Base-by-base conservation (phyloP, 2,888 invertebrate species). In the Megastigmus dorsalis region DNA sequence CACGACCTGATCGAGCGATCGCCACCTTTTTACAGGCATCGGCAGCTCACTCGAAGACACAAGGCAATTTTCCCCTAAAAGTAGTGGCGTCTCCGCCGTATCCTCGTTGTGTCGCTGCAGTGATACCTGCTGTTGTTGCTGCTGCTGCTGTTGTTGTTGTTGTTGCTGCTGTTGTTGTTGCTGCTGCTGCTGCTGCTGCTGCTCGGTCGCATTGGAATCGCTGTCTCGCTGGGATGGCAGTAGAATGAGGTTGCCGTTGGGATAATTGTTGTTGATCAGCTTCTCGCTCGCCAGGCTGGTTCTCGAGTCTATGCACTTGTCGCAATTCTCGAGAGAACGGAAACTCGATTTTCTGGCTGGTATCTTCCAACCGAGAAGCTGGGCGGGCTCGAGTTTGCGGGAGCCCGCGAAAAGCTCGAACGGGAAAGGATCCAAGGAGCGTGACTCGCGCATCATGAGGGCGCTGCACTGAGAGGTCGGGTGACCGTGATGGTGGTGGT, bases 391-490 rank as follows among this genome's bases (percentile, higher is more conserved):
- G 18, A 66, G 23, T 30, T 60, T 70, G 5, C 66, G 65, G 15
- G 59, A 6, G 20, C n/a, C 36, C 10, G 20, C 3, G 13, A 67
- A 13, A 1, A 62, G 33, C 3, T 73, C 73, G 5, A 72, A 13
- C 52, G 92, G 93, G 82, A 93, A 89, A 2, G 91, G 91, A 84
- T 94, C 93, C 75, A 93, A 86, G 0, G 93, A 93, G 77, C 91
- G 90, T 0, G 92, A 92, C 82, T 92, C 92, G 23, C 92, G 89
- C 75, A 92, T 88, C 20, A 82, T 79, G 70, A 71, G 38, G 2
- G 65, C 62, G 30, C 9, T 63, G 26, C 60, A 70, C 33, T 55
- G 60, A 6, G 67, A 52, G 10, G 9, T 33, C 2, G 68, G 83
- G 77, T 57, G 83, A 80, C 1, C 38, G 3, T 30, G 28, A n/a